phyloP scores from a whole-genome alignment of 2,888 invertebrate genomes.

The Pemphredon lugubris region DNA sequence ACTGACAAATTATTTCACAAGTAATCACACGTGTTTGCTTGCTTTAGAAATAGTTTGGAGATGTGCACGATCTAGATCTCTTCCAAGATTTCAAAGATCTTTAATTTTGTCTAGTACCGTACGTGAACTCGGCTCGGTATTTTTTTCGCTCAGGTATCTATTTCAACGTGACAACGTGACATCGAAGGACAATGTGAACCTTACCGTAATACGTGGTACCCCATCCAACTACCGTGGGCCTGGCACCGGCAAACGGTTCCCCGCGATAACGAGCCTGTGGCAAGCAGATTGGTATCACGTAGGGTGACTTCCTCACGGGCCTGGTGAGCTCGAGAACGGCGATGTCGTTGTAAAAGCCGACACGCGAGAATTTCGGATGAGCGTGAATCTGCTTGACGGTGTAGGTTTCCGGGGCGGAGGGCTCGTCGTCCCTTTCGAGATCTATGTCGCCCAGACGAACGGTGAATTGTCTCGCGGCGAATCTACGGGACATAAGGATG shows the following conservation, averaged over 20 bases:
- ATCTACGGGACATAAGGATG: too few relatives aligned
- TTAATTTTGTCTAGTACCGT: too few relatives aligned
- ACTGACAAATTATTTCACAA: too few relatives aligned
- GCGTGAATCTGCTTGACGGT: slow-evolving; percentile 90
- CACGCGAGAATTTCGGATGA: slow-evolving; percentile 92
- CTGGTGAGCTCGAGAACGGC: slow-evolving; percentile 89
- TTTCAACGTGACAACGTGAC: too few relatives aligned
- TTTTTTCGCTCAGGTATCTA: too few relatives aligned
- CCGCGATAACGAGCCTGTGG: slow-evolving; percentile 85
- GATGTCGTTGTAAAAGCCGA: slow-evolving; percentile 97
- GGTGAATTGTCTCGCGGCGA: slow-evolving; percentile 93
- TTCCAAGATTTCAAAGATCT: too few relatives aligned
- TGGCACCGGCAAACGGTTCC: slow-evolving; percentile 87
- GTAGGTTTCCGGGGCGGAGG: slow-evolving; percentile 91
- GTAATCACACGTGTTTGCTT: too few relatives aligned
- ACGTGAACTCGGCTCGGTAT: too few relatives aligned
- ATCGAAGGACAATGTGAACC: too few relatives aligned
- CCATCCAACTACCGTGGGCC: slow-evolving; percentile 95
- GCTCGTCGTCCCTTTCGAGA: slow-evolving; percentile 91
- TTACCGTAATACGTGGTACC: slow-evolving; percentile 92
- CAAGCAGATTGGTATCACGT: slow-evolving; percentile 93
- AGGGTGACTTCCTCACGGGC: slow-evolving; percentile 90
- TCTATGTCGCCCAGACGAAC: slow-evolving; percentile 95
- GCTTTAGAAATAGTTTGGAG: too few relatives aligned
- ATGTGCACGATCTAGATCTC: too few relatives aligned